These are phyloP conservation scores for Cuniculus paca DNA, from an alignment of 2,797 vertebrate species.

Conservation along the genomic window DNA sequence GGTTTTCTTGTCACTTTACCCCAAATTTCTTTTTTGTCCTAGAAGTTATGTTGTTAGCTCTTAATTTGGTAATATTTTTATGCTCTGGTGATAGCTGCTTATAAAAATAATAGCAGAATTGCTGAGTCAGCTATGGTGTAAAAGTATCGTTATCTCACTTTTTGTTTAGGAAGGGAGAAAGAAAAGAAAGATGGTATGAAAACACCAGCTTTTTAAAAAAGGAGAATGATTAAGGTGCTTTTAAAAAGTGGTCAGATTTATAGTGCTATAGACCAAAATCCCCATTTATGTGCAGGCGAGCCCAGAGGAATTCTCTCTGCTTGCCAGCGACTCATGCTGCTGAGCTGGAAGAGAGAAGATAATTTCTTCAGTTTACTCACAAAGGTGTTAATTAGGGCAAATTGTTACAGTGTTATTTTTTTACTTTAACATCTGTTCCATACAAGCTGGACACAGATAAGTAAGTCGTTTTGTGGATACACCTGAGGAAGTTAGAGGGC, in stretches of 20 bases:
- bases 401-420: slow-evolving; percentile 34
- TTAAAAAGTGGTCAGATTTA: slow-evolving; percentile 30
- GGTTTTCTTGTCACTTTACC: neutral
- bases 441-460: slow-evolving; percentile 31
- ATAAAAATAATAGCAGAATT: slow-evolving; percentile 25
- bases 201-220: neutral
- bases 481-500: neutral
- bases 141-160: neutral
- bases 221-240: neutral
- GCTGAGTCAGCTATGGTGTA: slow-evolving; percentile 27
- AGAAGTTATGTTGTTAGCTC: neutral
- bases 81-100: neutral
- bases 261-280: neutral
- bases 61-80: slow-evolving; percentile 43
- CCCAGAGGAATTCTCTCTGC: neutral
- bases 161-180: neutral
- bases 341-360: neutral
- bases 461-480: neutral
- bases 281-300: neutral
- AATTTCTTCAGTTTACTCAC: slow-evolving; percentile 64
- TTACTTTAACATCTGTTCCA: slow-evolving; percentile 55
- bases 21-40: neutral
- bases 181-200: neutral
- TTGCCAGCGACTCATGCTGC: neutral
- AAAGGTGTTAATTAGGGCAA: slow-evolving; percentile 75